Evolutionary conservation across 1,140 invertebrate species (phyloP).

Genomic region (Drosophila arawakana): DNA sequence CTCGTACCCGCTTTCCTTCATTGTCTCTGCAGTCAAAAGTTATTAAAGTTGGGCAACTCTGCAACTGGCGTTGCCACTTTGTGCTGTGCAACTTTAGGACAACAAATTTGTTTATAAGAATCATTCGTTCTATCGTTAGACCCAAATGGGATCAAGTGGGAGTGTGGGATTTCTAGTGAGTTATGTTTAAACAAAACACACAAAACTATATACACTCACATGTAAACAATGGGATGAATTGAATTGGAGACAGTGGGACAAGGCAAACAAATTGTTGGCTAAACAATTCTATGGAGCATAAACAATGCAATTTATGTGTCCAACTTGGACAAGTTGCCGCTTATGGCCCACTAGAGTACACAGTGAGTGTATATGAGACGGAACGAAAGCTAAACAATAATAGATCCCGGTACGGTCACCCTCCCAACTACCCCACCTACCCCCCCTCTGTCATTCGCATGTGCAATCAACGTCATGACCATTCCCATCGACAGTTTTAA

Average conservation of each 20-base stretch:
- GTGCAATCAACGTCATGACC: conserved; percentile 53
- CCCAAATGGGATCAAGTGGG: conserved; percentile 8
- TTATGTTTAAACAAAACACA: not conserved
- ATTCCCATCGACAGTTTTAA: conserved; percentile 73
- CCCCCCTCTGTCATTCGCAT: conserved; percentile 33
- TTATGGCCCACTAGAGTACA: conserved; percentile 10
- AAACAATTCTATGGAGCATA: conserved; percentile 61
- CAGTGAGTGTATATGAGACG: conserved; percentile 21
- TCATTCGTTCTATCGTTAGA: conserved; percentile 3
- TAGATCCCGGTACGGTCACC: not conserved
- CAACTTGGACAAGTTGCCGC: conserved; percentile 48
- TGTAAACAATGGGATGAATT: not conserved
- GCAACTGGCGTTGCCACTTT: conserved; percentile 18
- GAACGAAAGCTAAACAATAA: conserved; percentile 40
- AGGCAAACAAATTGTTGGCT: conserved; percentile 38
- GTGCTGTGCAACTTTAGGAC: conserved; percentile 22
- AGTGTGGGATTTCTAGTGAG: not conserved
- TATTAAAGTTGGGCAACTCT: conserved; percentile 8
- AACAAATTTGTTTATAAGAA: conserved; percentile 67
- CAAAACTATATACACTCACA: not conserved
- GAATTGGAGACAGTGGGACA: conserved; percentile 42
- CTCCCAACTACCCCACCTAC: not conserved
- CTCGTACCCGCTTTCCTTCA: not conserved
- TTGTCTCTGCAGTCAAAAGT: conserved; percentile 9
- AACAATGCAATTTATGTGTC: conserved; percentile 74